These are phyloP conservation scores for Spilogale gracilis DNA, from an alignment of 2,113 vertebrate species.

Conservation along the genomic window DNA sequence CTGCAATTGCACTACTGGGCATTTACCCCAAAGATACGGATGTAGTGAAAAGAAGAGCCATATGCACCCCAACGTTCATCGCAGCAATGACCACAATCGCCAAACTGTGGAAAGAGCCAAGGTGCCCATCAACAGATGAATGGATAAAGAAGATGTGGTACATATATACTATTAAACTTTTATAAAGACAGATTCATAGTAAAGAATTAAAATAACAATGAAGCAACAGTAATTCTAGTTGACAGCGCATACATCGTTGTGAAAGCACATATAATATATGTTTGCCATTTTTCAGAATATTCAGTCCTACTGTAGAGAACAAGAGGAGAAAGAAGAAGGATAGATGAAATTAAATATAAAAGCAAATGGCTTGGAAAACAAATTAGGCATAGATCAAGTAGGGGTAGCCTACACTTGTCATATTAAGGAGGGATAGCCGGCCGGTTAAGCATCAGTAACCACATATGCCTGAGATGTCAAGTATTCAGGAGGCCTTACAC, in stretches of 20 bases:
- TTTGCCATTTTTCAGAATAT: not conserved
- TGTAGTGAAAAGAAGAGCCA: no score
- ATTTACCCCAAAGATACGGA: no score
- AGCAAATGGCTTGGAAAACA: not conserved
- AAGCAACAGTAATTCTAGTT: not conserved
- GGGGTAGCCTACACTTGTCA: not conserved
- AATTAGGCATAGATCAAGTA: not conserved
- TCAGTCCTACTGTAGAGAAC: not conserved
- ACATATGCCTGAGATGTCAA: not conserved
- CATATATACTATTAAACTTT: not conserved
- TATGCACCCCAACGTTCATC: no score
- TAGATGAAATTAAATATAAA: slow-evolving; percentile 11
- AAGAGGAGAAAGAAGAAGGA: not conserved
- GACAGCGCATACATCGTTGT: not conserved
- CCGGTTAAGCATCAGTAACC: not conserved
- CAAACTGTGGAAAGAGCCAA: no score
- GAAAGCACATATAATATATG: not conserved
- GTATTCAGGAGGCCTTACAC: not conserved
- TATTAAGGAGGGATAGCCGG: not conserved
- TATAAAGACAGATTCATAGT: not conserved
- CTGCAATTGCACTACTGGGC: no score
- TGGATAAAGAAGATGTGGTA: no score
- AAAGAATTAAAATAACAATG: slow-evolving; percentile 12
- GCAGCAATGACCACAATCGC: no score
- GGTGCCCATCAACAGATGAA: no score